A percentile compares a stretch with the other conserved stretches of the same genome.
Conservation (phyloP, 2,888 invertebrate species). For the Drosophila formosana region DNA sequence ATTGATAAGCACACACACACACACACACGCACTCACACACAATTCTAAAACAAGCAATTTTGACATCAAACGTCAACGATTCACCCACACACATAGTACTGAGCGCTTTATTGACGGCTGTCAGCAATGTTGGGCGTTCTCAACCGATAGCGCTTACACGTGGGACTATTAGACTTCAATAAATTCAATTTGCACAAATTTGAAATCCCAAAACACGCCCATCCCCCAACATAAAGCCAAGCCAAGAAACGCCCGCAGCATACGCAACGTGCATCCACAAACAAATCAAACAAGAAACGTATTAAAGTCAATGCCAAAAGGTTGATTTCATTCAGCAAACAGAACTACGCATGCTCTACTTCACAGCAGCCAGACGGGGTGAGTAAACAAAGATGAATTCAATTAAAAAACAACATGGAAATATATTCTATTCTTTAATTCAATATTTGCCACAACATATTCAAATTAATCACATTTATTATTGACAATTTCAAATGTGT, state of each 20-base stretch:
- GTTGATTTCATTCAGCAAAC: conserved; percentile 6
- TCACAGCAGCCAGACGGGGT: background rate
- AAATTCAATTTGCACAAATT: conserved; percentile 81
- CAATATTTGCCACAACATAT: conserved; percentile 13
- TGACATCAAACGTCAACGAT: conserved; percentile 76
- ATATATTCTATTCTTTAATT: conserved; percentile 1
- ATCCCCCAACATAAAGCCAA: conserved; percentile 28
- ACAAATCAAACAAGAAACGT: conserved; percentile 72
- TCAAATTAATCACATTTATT: conserved; percentile 8
- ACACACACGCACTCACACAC: conserved; percentile 12
- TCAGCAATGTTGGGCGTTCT: conserved; percentile 59
- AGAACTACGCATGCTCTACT: conserved; percentile 37
- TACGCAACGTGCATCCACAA: conserved; percentile 73
- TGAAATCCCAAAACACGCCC: conserved; percentile 61
- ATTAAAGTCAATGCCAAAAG: conserved; percentile 45
- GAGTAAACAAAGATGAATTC: conserved; percentile 5
- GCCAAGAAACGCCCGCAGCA: conserved; percentile 61
- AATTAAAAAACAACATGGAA: background rate
- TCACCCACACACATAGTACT: conserved; percentile 39
- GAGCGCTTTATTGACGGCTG: conserved; percentile 51
- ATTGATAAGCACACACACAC: conserved; percentile 52
- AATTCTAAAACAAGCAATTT: conserved; percentile 69
- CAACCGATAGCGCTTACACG: conserved; percentile 55
- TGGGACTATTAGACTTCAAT: conserved; percentile 78
- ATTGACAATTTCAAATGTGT: conserved; percentile 8